These are phyloP conservation scores for Brachionus angularis DNA, from an alignment of 1,140 invertebrate species.

Conservation along the genomic window DNA sequence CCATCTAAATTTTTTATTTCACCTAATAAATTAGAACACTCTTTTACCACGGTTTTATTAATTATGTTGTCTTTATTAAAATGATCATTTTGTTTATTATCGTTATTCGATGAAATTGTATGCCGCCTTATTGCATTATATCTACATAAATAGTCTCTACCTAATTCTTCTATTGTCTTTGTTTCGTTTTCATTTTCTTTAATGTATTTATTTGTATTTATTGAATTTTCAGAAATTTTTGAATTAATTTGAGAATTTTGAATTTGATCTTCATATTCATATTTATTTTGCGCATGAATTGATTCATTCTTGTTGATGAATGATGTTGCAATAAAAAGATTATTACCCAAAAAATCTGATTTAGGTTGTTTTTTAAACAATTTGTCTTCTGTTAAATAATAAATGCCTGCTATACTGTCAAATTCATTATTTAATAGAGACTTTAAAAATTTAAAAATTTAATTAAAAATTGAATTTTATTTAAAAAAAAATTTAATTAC, in stretches of 20 bases:
- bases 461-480: neutral
- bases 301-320: neutral
- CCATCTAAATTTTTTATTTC: too few species aligned
- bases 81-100: too few species aligned
- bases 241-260: conserved; percentile 3
- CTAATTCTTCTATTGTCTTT: conserved; percentile 28
- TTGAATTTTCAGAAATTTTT: neutral
- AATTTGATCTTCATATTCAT: neutral
- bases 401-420: conserved; percentile 3
- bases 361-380: neutral
- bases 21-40: too few species aligned
- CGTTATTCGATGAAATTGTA: conserved; percentile 16
- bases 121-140: conserved; percentile 16
- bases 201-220: neutral
- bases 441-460: neutral
- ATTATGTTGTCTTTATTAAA: too few species aligned
- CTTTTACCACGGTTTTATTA: too few species aligned
- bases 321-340: too few species aligned
- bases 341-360: too few species aligned
- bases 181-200: neutral
- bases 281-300: too few species aligned
- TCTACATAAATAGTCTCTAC: conserved; percentile 27
- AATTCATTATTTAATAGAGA: conserved; percentile 22
- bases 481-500: conserved; percentile 5
- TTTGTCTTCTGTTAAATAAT: conserved; percentile 17